Evolutionary conservation across 2,113 vertebrate genomes (phyloP), one percentile per base, ranked within the genome.

Genomic region (Ptychochromis oligacanthus): DNA sequence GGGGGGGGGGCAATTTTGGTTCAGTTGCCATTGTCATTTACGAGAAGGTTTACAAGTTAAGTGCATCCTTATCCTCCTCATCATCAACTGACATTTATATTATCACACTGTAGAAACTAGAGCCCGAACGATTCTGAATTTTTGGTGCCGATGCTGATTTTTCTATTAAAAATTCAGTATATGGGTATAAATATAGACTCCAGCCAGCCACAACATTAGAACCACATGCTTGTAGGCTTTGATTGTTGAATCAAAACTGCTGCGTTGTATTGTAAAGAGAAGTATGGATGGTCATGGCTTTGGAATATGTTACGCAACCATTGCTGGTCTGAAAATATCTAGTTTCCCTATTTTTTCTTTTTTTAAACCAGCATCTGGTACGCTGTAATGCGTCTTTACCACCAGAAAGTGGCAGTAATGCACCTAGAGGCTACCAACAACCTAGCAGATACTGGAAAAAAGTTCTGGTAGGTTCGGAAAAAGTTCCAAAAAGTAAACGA

Each of bases 31-130:
- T 90, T 82, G 82, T 91, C 77, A 76, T 89, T 93, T 87, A 74
- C 59, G 65, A 90, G 87, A 87, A 89, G 83, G 77, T 95, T 96
- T 95, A 94, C 95, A 93, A 93, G 78, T 85, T 95, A 96, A 96
- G 95, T 95, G 95, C 94, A 93, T 96, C 80, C 80, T 84, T 64
- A 20, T 85, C 74, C 83, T 82, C 65, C 18, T 83, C 84, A 46
- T 89, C 85, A 75, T 83, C 87, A 93, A 83, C 49, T 40, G 75
- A 88, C 11, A 22, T 92, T 90, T 82, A 94, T 92, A 96, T 96
- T 70, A 93, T 96, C 93, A 93, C 92, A 94, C 95, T 94, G 94
- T 93, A 94, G 88, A 92, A 70, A 70, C 65, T 70, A 70, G 65
- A 70, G 65, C 43, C 65, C 28, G 43, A 70, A 52, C 43, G 10